Evolutionary conservation across 1,140 invertebrate genomes (phyloP).

Genomic region (Aphelinus atriplicis): DNA sequence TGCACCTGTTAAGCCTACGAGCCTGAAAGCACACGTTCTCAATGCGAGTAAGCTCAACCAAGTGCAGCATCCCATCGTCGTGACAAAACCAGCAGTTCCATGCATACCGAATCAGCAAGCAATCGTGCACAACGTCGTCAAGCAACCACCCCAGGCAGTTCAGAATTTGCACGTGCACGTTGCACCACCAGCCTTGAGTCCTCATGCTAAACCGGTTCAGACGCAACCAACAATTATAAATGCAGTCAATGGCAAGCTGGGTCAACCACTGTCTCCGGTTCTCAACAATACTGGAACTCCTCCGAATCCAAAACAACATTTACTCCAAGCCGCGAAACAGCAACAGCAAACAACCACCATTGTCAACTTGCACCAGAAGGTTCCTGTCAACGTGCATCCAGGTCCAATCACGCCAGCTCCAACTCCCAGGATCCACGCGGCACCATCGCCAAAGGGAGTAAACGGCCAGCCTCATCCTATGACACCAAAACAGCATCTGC

Average conservation of each 20-base stretch:
- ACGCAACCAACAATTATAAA: conserved; percentile 15
- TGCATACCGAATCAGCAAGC: conserved; percentile 46
- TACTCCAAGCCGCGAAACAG: conserved; percentile 58
- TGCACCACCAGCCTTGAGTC: conserved; percentile 57
- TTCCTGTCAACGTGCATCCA: conserved; percentile 53
- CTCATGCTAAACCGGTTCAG: conserved; percentile 49
- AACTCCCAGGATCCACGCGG: conserved; percentile 57
- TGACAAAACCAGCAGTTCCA: conserved; percentile 49
- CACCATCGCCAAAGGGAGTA: conserved; percentile 56
- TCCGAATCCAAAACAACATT: conserved; percentile 61
- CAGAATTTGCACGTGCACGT: conserved; percentile 59
- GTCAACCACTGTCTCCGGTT: conserved; percentile 61
- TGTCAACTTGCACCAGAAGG: conserved; percentile 56
- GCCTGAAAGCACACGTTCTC: conserved; percentile 69
- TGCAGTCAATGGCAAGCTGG: conserved; percentile 48
- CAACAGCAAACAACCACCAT: conserved; percentile 53
- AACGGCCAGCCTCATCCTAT: conserved; percentile 61
- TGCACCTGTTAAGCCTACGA: conserved; percentile 60
- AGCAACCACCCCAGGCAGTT: conserved; percentile 52
- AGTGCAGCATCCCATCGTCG: conserved; percentile 39
- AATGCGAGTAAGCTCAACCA: conserved; percentile 53
- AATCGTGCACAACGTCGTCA: conserved; percentile 58
- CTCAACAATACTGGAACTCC: conserved; percentile 54
- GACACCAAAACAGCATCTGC: conserved; percentile 64
- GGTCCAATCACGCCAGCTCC: conserved; percentile 45